phyloP scores from a whole-genome alignment of 2,797 vertebrate genomes.

The Gymnothorax reevesii region DNA sequence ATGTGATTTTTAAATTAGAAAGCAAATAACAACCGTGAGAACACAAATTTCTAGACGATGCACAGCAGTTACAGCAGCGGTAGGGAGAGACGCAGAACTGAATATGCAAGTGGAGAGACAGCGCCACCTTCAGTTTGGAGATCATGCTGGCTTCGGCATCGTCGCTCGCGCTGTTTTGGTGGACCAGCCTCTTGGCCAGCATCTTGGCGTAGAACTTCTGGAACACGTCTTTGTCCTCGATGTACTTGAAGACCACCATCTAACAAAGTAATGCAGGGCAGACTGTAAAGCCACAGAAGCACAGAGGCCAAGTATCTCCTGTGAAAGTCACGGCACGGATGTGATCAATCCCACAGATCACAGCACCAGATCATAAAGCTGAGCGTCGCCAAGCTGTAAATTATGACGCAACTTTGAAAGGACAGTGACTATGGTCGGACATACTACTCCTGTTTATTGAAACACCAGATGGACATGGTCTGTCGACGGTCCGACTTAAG shows the following conservation, averaged over 20 bases:
- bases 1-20: neutral
- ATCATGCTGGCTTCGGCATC: conserved; percentile 99
- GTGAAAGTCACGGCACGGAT: neutral
- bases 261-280: conserved; percentile 35
- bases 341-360: too few species aligned
- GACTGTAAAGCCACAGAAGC: neutral
- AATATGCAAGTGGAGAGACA: too few species aligned
- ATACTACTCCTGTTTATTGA: too few species aligned
- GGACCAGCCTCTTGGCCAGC: conserved; percentile 94
- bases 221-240: conserved; percentile 99
- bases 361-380: too few species aligned
- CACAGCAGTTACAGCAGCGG: too few species aligned
- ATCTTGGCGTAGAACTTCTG: conserved; percentile 99
- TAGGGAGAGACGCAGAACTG: neutral
- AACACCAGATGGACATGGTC: too few species aligned
- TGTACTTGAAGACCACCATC: conserved; percentile 99
- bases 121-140: conserved; percentile 93
- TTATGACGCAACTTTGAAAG: too few species aligned
- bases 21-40: neutral
- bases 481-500: too few species aligned
- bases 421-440: too few species aligned
- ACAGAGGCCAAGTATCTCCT: neutral
- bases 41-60: too few species aligned
- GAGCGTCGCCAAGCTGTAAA: too few species aligned
- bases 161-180: conserved; percentile 98